Evolutionary conservation across 2,888 invertebrate genomes (phyloP), one percentile per base, ranked within the genome.

Genomic region (Myopa testacea): DNA sequence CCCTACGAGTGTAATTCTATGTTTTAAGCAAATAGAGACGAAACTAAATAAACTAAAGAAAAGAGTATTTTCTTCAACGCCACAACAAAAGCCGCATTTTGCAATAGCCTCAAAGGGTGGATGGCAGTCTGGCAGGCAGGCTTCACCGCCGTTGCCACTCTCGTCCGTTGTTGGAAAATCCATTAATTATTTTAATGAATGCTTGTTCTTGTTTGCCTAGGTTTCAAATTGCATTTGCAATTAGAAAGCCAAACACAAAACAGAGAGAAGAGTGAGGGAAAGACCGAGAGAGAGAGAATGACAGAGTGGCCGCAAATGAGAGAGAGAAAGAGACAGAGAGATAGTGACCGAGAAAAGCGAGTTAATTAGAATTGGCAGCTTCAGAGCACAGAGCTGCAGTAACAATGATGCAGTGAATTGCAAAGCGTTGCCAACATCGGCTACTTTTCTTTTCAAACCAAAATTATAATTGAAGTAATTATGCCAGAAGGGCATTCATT

Each of bases 151-250:
- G 19, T 62, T 26, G 70, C 37, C 4, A 4, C 70, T 70, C 19
- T 26, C 40, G 19, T 5, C 34, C 14, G 19, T 52, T 12, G 52
- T 37, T 50, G 37, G 16, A 70, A 26, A 70, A 70, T 8, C 45
- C 72, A 73, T 73, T 62, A 73, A 73, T 73, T 73, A 73, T 62
- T 60, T 38, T 73, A 73, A 73, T 73, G 72, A 62, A 73, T 50
- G 45, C 68, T 50, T 69, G 69, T n/a, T 50, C 69, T 60, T 38
- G 72, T 70, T 70, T 70, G 70, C 34, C 16, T 50, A 55, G 70
- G 55, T 37, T 52, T 70, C 37, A 55, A 55, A 70, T 70, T 70
- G 70, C 70, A 52, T 50, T 70, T 55, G 8, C 69, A 69, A 45
- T 69, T 70, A 70, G 55, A 70, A 37, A 52, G 70, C 37, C 52